Conservation (phyloP, 2,888 invertebrate species). For the Seira sanloemensis region DNA sequence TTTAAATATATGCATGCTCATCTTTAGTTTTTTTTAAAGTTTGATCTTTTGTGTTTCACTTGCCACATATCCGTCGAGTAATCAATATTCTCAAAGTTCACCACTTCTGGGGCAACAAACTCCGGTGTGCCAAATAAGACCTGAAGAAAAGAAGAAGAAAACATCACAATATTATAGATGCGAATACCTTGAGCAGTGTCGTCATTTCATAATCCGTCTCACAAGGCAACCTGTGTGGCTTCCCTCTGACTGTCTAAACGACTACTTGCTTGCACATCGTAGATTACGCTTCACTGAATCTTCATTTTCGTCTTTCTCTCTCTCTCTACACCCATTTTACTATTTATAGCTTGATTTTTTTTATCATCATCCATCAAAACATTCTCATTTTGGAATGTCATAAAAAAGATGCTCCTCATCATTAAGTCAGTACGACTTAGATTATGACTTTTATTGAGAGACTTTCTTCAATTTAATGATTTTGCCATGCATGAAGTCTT, state of each 20-base stretch:
- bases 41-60: constrained; percentile 77
- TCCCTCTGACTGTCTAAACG: background rate
- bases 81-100: constrained; percentile 97
- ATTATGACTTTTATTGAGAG: too few relatives aligned
- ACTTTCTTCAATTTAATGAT: too few relatives aligned
- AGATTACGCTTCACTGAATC: too few relatives aligned
- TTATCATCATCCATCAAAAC: constrained; percentile 20
- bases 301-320: too few relatives aligned
- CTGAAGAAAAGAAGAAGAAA: constrained; percentile 69
- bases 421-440: too few relatives aligned
- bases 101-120: constrained; percentile 98
- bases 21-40: background rate
- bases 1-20: too few relatives aligned
- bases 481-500: too few relatives aligned
- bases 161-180: background rate
- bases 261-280: too few relatives aligned
- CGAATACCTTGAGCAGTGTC: background rate
- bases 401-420: background rate
- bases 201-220: background rate
- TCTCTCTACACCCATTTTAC: constrained; percentile 1
- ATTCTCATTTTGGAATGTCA: constrained; percentile 17
- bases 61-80: constrained; percentile 98
- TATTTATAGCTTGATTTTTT: constrained; percentile 14
- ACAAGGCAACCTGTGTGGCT: constrained; percentile 1
- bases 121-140: constrained; percentile 98